phyloP scores from a whole-genome alignment of 2,797 vertebrate species.

The Melanotaenia boesemani region DNA sequence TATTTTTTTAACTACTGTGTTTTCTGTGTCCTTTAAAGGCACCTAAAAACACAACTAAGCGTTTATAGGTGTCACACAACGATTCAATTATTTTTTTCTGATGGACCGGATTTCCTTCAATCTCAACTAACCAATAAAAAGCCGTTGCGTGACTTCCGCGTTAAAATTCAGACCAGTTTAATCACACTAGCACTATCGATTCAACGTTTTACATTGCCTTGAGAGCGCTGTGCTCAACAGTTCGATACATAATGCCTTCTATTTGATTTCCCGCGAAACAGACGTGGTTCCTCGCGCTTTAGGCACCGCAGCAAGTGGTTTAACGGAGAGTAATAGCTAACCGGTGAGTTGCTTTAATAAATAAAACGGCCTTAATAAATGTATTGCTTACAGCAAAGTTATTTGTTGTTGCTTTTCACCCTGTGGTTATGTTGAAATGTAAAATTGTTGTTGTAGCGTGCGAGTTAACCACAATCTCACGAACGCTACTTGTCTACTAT shows the following conservation, averaged over 20 bases:
- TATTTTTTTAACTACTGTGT: background rate
- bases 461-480: background rate
- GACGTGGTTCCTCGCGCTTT: slow-evolving; percentile 27
- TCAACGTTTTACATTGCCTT: rapidly evolving
- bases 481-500: rapidly evolving
- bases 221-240: background rate
- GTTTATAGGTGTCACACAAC: background rate
- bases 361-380: background rate
- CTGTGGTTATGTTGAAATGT: background rate
- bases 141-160: background rate
- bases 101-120: slow-evolving; percentile 72
- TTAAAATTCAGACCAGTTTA: slow-evolving; percentile 35
- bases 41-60: background rate
- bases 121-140: slow-evolving; percentile 56
- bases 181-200: slow-evolving; percentile 44
- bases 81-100: slow-evolving; percentile 40
- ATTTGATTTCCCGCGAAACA: slow-evolving; percentile 79
- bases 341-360: slow-evolving; percentile 33
- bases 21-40: background rate
- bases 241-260: slow-evolving; percentile 68
- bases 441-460: background rate
- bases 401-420: rapidly evolving
- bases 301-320: background rate
- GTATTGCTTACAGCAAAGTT: background rate
- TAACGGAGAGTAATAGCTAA: background rate